Evolutionary conservation across 37 sponge, comb jelly and placozoan species (phyloP).

Genomic region (Geodia barretti): DNA sequence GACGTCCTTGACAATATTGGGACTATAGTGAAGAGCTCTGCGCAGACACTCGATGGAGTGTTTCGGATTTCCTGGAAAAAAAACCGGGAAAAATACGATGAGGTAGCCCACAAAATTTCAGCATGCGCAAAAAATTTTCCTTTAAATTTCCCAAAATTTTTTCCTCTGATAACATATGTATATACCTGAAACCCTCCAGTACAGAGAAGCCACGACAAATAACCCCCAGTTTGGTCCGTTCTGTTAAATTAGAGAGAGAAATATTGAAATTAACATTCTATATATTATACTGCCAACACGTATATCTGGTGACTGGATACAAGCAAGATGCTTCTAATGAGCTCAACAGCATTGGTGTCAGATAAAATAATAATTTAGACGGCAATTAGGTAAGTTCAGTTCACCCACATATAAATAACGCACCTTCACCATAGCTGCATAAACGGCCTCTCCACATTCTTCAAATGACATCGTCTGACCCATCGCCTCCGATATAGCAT

Average conservation of each 20-base stretch:
- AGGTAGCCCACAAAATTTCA: too few relatives aligned
- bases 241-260: conserved; percentile 17
- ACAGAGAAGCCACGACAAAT: conserved; percentile 77
- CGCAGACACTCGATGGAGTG: conserved; percentile 84
- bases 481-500: not conserved
- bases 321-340: too few relatives aligned
- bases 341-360: too few relatives aligned
- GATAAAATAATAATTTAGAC: too few relatives aligned
- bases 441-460: conserved; percentile 40
- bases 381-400: too few relatives aligned
- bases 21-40: conserved; percentile 67
- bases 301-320: too few relatives aligned
- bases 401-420: conserved; percentile 8
- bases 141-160: too few relatives aligned
- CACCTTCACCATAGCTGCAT: conserved; percentile 60
- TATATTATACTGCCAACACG: too few relatives aligned
- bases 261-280: too few relatives aligned
- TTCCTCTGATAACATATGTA: too few relatives aligned
- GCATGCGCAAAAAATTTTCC: too few relatives aligned
- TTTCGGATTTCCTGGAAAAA: conserved; percentile 55
- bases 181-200: conserved; percentile 60
- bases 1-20: conserved; percentile 50
- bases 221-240: conserved; percentile 76
- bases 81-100: too few relatives aligned
- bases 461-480: conserved; percentile 23